Percentiles rank a stretch among this genome's conserved stretches.
Conservation (phyloP, 2,113 vertebrate genomes). For the Tachuris rubrigastra region DNA sequence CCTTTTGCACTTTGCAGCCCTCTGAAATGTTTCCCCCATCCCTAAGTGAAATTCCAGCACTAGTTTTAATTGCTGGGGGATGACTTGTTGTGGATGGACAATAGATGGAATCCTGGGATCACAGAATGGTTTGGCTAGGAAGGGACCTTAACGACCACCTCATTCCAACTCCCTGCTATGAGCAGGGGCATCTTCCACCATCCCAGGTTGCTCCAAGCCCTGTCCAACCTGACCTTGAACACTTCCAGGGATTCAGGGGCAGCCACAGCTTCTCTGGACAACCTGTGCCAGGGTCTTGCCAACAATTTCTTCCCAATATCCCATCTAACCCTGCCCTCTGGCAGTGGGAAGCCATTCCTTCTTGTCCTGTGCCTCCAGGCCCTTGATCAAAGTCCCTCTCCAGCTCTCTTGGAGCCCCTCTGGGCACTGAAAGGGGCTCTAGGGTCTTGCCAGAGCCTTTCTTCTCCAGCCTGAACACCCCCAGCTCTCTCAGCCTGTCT, state of each 20-base stretch:
- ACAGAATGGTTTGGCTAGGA: background rate
- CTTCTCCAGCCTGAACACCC: background rate
- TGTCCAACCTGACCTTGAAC: background rate
- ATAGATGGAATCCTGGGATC: background rate
- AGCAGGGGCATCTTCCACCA: background rate
- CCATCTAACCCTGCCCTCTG: background rate
- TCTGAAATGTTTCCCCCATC: background rate
- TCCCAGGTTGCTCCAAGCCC: background rate
- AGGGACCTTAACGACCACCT: background rate
- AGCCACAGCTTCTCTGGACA: background rate
- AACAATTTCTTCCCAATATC: background rate
- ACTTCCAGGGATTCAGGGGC: background rate
- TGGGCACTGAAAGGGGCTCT: background rate
- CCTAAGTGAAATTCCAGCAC: background rate
- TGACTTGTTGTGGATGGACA: background rate
- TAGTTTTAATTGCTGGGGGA: background rate
- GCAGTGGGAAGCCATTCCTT: background rate
- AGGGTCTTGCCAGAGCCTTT: background rate
- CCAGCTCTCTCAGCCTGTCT: background rate
- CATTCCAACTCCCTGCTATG: background rate
- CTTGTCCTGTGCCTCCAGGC: background rate
- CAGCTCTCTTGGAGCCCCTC: background rate
- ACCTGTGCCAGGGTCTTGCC: background rate
- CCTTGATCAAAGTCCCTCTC: background rate
- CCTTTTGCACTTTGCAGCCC: background rate